Conservation (phyloP, 2,888 invertebrate genomes). For the Noctua fimbriata region DNA sequence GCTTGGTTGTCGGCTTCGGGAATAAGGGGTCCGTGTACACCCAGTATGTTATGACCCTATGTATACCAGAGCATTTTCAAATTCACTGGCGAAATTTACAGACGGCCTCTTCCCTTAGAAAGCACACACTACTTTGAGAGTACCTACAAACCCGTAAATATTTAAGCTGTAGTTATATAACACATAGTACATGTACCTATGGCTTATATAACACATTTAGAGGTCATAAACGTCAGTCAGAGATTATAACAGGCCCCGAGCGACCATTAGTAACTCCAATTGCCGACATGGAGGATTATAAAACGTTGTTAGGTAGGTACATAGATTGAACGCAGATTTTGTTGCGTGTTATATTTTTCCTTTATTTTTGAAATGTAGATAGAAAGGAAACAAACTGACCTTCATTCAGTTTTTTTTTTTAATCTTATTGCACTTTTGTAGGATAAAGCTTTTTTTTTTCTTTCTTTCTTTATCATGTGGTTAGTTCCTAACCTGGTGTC, state of each 20-base stretch:
- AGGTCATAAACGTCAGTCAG: slow-evolving; percentile 2
- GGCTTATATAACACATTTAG: slow-evolving; percentile 11
- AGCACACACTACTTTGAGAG: background rate
- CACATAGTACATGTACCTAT: background rate
- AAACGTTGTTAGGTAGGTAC: background rate
- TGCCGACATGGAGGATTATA: slow-evolving; percentile 9
- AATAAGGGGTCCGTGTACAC: too few species aligned
- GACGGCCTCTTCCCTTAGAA: background rate
- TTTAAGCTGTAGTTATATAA: background rate
- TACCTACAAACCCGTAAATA: background rate
- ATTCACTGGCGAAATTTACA: background rate
- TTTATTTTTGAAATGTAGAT: background rate
- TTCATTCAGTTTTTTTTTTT: too few species aligned
- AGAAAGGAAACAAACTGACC: too few species aligned
- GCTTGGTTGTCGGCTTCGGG: too few species aligned
- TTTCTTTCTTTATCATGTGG: too few species aligned
- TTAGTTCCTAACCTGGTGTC: too few species aligned
- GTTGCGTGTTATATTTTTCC: background rate
- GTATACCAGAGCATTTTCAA: background rate
- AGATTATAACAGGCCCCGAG: slow-evolving; percentile 28
- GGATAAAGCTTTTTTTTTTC: too few species aligned
- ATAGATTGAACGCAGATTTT: slow-evolving; percentile 3
- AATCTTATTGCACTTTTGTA: too few species aligned
- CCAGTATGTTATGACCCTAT: too few species aligned
- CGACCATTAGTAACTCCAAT: slow-evolving; percentile 22